Conservation (phyloP, 2,113 vertebrate genomes). For the Grammomys dolichurus region DNA sequence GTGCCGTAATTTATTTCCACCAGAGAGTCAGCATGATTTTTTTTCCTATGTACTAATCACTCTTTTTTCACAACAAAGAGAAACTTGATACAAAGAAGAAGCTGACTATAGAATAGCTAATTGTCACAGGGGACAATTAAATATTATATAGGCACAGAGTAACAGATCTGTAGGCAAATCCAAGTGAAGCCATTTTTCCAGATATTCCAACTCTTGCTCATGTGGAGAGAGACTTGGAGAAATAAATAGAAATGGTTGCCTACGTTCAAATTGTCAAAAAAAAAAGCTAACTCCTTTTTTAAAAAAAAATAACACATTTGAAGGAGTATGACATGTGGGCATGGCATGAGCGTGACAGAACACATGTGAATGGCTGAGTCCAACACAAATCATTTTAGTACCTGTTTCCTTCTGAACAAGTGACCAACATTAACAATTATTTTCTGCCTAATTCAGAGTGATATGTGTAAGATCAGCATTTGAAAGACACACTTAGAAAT, state of each 20-base stretch:
- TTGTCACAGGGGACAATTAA: neutral
- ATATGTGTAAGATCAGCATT: neutral
- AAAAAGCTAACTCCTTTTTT: neutral
- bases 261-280: neutral
- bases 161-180: neutral
- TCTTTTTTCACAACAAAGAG: slow-evolving; percentile 10
- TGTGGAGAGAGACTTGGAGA: neutral
- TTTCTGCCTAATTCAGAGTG: slow-evolving; percentile 20
- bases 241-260: slow-evolving; percentile 20
- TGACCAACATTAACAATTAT: slow-evolving; percentile 8
- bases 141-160: neutral
- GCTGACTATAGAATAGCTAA: neutral
- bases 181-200: slow-evolving; percentile 28
- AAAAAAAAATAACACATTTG: slow-evolving; percentile 52
- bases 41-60: neutral
- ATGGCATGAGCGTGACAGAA: neutral
- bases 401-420: slow-evolving; percentile 41
- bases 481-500: slow-evolving; percentile 20
- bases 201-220: slow-evolving; percentile 15
- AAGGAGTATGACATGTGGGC: neutral
- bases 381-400: neutral
- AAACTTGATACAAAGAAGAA: neutral
- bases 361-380: neutral
- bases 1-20: neutral
- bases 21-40: neutral